A percentile compares a stretch with the other conserved stretches of the same genome.
Evolutionary conservation across 2,888 invertebrate species (phyloP).

Genomic region (Tipula lateralis): DNA sequence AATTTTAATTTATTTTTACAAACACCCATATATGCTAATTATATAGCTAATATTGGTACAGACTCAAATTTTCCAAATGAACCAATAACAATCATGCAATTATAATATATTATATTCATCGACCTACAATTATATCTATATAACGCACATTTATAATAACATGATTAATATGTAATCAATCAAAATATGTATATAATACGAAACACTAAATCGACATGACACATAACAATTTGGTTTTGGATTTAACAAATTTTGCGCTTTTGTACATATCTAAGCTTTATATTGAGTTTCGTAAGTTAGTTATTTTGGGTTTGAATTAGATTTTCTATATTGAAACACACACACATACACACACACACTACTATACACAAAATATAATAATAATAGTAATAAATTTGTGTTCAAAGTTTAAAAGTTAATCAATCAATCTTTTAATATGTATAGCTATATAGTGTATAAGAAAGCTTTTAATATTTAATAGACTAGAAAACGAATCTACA

Average conservation of each 20-base stretch:
- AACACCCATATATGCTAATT: not conserved
- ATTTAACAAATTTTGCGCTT: not conserved
- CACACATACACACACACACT: not conserved
- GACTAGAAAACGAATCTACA: not conserved
- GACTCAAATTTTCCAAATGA: not conserved
- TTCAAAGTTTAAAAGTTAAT: conserved; percentile 24
- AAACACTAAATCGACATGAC: conserved; percentile 13
- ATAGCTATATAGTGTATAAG: not conserved
- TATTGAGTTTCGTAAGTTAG: no score
- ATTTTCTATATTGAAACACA: not conserved
- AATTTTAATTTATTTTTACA: not conserved
- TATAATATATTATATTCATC: not conserved
- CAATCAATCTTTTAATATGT: not conserved
- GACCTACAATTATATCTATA: not conserved
- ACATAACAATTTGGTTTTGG: not conserved
- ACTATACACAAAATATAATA: not conserved
- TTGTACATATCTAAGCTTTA: not conserved
- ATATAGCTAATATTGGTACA: not conserved
- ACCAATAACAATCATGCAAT: not conserved
- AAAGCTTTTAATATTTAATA: conserved; percentile 24
- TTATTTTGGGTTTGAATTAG: conserved; percentile 2
- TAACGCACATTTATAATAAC: not conserved
- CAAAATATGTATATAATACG: not conserved
- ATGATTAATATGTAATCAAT: conserved; percentile 20
- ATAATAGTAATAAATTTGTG: not conserved